Conservation (phyloP, 2,888 invertebrate genomes). For the Hesperia comma region DNA sequence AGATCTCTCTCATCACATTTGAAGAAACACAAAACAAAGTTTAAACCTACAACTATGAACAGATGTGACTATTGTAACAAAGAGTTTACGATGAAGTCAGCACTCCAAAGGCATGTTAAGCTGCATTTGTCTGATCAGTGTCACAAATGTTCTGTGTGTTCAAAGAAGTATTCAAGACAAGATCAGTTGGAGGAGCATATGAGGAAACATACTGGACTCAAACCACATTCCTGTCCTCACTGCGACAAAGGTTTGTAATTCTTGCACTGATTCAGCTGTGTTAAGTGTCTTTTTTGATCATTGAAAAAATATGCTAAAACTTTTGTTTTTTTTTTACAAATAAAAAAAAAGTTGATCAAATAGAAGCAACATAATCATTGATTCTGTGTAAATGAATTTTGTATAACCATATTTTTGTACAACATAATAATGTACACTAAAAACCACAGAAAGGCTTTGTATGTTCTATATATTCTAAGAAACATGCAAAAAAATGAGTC, state of each 20-base stretch:
- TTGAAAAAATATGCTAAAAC: too few species aligned
- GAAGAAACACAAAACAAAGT: constrained; percentile 64
- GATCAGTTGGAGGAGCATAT: constrained; percentile 84
- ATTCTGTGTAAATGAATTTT: too few species aligned
- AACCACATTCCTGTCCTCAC: constrained; percentile 83
- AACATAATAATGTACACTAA: too few species aligned
- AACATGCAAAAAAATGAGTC: too few species aligned
- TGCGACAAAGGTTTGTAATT: constrained; percentile 80
- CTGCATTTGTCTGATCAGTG: constrained; percentile 80
- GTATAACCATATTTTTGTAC: too few species aligned
- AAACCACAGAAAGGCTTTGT: too few species aligned
- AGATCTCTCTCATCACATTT: constrained; percentile 74
- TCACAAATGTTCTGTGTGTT: constrained; percentile 82
- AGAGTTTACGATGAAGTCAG: constrained; percentile 64
- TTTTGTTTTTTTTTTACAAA: too few species aligned
- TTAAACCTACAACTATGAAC: constrained; percentile 56
- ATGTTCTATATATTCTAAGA: too few species aligned
- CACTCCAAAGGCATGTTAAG: constrained; percentile 77
- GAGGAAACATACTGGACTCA: constrained; percentile 82
- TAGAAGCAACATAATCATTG: too few species aligned
- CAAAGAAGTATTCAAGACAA: constrained; percentile 82
- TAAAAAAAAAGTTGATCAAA: too few species aligned
- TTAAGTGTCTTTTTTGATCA: too few species aligned
- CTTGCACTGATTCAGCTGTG: too few species aligned
- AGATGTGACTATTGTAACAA: constrained; percentile 79